Conservation (phyloP, 2,888 invertebrate genomes). For the Mamestra brassicae region DNA sequence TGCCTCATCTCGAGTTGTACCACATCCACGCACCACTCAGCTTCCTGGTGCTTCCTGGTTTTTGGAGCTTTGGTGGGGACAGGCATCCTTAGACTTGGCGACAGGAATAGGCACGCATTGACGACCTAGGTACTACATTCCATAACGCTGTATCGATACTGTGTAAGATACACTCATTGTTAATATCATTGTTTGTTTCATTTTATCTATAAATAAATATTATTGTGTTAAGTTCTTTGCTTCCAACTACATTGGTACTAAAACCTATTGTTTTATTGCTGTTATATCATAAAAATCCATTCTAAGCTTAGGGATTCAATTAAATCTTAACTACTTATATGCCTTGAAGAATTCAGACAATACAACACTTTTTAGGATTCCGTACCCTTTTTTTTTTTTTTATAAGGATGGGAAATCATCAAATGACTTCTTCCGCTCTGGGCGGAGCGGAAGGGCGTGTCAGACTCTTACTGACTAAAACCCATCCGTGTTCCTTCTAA, state of each 20-base stretch:
- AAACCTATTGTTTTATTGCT: not conserved
- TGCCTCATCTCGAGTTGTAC: not conserved
- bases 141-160: not conserved
- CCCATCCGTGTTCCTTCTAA: no score
- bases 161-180: not conserved
- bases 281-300: conserved; percentile 1
- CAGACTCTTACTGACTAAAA: no score
- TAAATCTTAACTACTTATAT: not conserved
- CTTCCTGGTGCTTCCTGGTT: not conserved
- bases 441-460: no score
- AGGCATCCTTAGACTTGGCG: not conserved
- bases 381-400: no score
- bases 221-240: conserved; percentile 7
- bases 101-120: not conserved
- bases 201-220: conserved; percentile 1
- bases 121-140: not conserved
- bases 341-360: not conserved
- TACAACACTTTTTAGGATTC: no score
- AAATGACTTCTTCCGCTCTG: no score
- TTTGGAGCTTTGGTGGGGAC: not conserved
- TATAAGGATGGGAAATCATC: no score
- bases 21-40: not conserved
- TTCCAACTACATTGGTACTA: conserved; percentile 5
- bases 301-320: not conserved
- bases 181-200: conserved; percentile 1